A percentile compares a stretch with the other conserved stretches of the same genome.
Conservation (phyloP, 2,797 vertebrate genomes). For the Propithecus perrieri region DNA sequence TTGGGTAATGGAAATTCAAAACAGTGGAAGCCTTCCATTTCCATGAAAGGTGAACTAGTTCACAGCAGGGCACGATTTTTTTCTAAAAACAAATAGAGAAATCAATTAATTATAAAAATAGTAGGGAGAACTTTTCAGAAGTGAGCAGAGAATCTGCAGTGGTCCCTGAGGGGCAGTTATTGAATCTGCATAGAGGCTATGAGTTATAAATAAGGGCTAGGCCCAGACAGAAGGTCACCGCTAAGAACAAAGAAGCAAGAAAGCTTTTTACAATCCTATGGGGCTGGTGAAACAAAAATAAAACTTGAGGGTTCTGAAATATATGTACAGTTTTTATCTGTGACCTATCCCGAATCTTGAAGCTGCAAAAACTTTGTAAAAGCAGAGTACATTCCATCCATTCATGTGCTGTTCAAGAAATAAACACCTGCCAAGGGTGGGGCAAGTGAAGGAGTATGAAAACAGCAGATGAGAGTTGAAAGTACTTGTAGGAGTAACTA, state of each 20-base stretch:
- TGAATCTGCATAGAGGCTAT: not conserved
- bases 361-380: not conserved
- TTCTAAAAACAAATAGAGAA: not conserved
- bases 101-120: not conserved
- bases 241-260: not conserved
- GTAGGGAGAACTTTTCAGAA: not conserved
- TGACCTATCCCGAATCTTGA: not conserved
- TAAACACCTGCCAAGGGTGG: not conserved
- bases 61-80: not conserved
- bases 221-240: not conserved
- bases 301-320: not conserved
- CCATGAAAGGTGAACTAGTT: slow-evolving; percentile 3
- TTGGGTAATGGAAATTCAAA: not conserved
- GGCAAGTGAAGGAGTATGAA: not conserved
- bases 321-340: not conserved
- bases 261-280: not conserved
- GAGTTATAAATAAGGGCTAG: not conserved
- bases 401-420: not conserved
- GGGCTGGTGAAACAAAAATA: not conserved
- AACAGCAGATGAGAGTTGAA: not conserved
- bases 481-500: not conserved
- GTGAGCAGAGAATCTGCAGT: not conserved
- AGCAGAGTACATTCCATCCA: not conserved
- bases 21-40: not conserved
- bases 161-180: not conserved